Conservation (phyloP, 2,797 vertebrate species). For the Danio kyathit region DNA sequence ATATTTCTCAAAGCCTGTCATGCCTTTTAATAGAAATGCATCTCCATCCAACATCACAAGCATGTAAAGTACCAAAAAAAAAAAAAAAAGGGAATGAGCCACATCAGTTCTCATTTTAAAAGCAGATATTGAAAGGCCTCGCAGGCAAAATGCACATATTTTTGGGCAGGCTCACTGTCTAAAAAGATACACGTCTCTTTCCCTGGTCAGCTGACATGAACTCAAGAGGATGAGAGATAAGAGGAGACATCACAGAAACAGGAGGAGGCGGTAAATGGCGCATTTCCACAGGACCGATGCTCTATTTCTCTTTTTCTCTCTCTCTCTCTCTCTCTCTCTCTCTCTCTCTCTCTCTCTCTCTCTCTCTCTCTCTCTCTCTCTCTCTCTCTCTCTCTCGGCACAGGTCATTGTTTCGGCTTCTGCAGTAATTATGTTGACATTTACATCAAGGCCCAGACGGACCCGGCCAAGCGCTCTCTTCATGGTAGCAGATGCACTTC, state of each 20-base stretch:
- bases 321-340: too few relatives aligned
- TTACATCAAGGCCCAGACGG: constrained; percentile 55
- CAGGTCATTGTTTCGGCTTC: constrained; percentile 57
- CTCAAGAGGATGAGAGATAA: constrained; percentile 40
- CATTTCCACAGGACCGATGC: constrained; percentile 29
- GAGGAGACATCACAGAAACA: constrained; percentile 48
- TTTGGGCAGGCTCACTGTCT: constrained; percentile 25
- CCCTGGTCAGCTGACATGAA: constrained; percentile 24
- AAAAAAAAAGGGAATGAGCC: neutral
- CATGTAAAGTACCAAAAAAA: neutral
- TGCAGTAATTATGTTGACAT: constrained; percentile 63
- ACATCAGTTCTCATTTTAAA: neutral
- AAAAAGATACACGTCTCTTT: constrained; percentile 24
- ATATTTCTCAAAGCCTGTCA: neutral
- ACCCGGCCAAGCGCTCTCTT: constrained; percentile 47
- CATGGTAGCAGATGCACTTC: constrained; percentile 41
- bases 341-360: too few relatives aligned
- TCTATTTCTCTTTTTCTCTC: too few relatives aligned
- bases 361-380: too few relatives aligned
- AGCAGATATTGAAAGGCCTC: neutral
- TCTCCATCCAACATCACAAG: neutral
- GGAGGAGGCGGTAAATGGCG: constrained; percentile 43
- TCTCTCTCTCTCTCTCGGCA: constrained; percentile 40
- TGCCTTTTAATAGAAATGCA: neutral
- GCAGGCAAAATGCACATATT: neutral